phyloP scores from a whole-genome alignment of 1,140 invertebrate genomes.

The Penaeus chinensis region DNA sequence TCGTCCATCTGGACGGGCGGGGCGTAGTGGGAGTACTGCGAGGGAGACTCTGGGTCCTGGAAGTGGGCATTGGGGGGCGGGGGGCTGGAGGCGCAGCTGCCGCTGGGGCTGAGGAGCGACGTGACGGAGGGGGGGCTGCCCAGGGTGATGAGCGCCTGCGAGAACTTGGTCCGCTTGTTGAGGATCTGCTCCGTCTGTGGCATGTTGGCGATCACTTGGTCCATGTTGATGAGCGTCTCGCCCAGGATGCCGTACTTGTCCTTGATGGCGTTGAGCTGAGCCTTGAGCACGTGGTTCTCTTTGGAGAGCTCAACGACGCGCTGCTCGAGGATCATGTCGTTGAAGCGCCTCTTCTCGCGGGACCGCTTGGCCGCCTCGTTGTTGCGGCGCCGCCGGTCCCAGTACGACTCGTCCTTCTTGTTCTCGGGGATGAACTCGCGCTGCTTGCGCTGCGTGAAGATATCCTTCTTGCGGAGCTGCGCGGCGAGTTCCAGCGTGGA shows the following conservation, averaged over 20 bases:
- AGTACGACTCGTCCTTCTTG: slow-evolving; percentile 97
- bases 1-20: slow-evolving; percentile 44
- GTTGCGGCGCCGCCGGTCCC: slow-evolving; percentile 93
- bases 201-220: slow-evolving; percentile 85
- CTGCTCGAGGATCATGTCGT: slow-evolving; percentile 96
- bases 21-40: slow-evolving; percentile 41
- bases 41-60: slow-evolving; percentile 42
- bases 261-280: slow-evolving; percentile 90
- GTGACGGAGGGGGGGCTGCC: slow-evolving; percentile 55
- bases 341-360: slow-evolving; percentile 93
- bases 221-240: slow-evolving; percentile 85
- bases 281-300: slow-evolving; percentile 92
- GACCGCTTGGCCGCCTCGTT: slow-evolving; percentile 96
- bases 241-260: slow-evolving; percentile 93
- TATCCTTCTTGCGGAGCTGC: slow-evolving; percentile 75
- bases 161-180: slow-evolving; percentile 80
- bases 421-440: slow-evolving; percentile 96
- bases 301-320: slow-evolving; percentile 93
- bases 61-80: slow-evolving; percentile 67
- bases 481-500: slow-evolving; percentile 55
- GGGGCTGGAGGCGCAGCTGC: slow-evolving; percentile 9
- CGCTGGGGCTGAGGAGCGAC: slow-evolving; percentile 47
- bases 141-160: slow-evolving; percentile 45
- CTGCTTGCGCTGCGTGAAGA: slow-evolving; percentile 88
- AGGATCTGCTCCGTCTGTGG: slow-evolving; percentile 85